These are phyloP conservation scores for Glaucidium brasilianum DNA, from an alignment of 2,113 vertebrate genomes.

Conservation along the genomic window DNA sequence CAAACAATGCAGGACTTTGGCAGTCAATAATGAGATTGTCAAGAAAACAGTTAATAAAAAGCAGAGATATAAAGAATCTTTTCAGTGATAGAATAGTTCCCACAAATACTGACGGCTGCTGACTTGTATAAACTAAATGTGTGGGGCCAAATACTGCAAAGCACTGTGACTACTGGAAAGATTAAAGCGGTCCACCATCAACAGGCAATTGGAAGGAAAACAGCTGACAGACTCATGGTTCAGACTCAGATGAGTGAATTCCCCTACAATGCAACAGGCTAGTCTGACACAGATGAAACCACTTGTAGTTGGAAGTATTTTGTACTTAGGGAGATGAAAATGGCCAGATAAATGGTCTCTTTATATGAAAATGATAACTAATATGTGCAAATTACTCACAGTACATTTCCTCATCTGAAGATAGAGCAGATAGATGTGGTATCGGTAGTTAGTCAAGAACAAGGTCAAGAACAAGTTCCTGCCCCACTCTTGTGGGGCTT, in stretches of 20 bases:
- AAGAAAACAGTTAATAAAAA: not conserved
- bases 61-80: not conserved
- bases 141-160: not conserved
- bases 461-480: not conserved
- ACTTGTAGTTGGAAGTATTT: not conserved
- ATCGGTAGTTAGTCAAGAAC: not conserved
- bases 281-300: not conserved
- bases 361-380: not conserved
- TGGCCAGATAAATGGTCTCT: not conserved
- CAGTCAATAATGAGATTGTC: not conserved
- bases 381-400: not conserved
- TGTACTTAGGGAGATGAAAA: not conserved
- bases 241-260: not conserved
- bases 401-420: not conserved
- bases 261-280: not conserved
- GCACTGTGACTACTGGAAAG: not conserved
- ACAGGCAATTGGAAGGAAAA: not conserved
- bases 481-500: not conserved
- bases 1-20: not conserved
- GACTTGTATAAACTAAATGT: not conserved
- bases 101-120: not conserved
- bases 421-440: not conserved
- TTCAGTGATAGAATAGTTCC: not conserved
- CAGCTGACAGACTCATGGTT: not conserved
- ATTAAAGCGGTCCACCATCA: not conserved